These are phyloP conservation scores for Carettochelys insculpta DNA, from an alignment of 2,113 vertebrate species.

Conservation along the genomic window DNA sequence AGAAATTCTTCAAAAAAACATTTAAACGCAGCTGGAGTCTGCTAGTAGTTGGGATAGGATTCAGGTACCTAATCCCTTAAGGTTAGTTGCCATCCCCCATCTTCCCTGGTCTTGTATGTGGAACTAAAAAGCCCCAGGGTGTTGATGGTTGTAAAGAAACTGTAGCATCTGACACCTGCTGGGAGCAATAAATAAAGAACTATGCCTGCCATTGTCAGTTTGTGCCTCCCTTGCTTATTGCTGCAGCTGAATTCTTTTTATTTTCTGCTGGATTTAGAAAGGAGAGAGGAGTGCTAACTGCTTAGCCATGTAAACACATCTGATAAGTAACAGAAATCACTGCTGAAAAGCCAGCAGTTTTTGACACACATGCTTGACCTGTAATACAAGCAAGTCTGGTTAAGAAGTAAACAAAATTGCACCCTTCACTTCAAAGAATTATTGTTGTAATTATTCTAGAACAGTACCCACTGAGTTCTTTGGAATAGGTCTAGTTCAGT, in stretches of 20 bases:
- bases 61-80: constrained; percentile 95
- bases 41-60: constrained; percentile 91
- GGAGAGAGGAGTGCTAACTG: constrained; percentile 40
- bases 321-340: constrained; percentile 41
- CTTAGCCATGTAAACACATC: constrained; percentile 72
- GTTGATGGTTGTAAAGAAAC: constrained; percentile 89
- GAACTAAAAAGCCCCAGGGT: constrained; percentile 89
- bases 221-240: constrained; percentile 73
- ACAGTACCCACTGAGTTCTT: constrained; percentile 13
- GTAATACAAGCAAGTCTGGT: constrained; percentile 43
- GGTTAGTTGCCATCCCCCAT: constrained; percentile 82
- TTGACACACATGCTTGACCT: constrained; percentile 63
- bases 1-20: constrained; percentile 95
- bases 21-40: constrained; percentile 94
- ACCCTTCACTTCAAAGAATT: constrained; percentile 68
- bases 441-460: constrained; percentile 62
- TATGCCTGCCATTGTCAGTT: constrained; percentile 83
- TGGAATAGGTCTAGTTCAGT: constrained; percentile 15
- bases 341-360: constrained; percentile 37
- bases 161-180: constrained; percentile 88
- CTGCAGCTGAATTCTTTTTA: constrained; percentile 42
- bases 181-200: constrained; percentile 94
- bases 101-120: constrained; percentile 82
- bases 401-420: constrained; percentile 69
- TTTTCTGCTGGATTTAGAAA: neutral